Base-by-base conservation (phyloP, 1,140 invertebrate species). In the Prorops nasuta region DNA sequence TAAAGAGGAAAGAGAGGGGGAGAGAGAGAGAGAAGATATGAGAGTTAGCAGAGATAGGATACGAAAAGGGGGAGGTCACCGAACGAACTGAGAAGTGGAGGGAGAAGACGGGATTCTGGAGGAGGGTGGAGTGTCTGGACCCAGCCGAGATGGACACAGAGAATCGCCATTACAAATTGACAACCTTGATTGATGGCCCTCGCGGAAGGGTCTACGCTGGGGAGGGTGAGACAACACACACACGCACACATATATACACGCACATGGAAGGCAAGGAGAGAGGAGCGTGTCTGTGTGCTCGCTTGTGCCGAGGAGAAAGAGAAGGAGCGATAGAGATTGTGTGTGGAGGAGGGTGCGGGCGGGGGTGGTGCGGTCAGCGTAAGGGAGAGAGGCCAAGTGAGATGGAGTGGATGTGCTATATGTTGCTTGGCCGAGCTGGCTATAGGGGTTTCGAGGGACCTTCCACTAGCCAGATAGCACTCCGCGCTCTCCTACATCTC, bases 141-240 rank as follows among this genome's bases (percentile, higher is more conserved):
- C 58, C 60, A 58, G 17, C 34, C 24, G 63, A 70, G 66, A 75
- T 75, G 74, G 69, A 75, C 74, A 76, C 72, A 70, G 76, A 72
- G 72, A 77, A 72, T 77, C 74, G 76, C 77, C 77, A 78, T 79
- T 78, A 79, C 77, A 79, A 79, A 79, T 78, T 79, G 77, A 79
- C 77, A 77, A 76, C 63, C 64, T 77, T 79, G 77, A 78, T 79
- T 77, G 77, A 79, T 79, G 72, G 74, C 63, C 59, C 56, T 63
- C 63, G 66, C 64, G 66, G 63, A 67, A 69, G 64, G 68, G 65
- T 67, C 54, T 40, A 55, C 49, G 47, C 46, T 21, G 39, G 34
- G n/a, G 19, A 16, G 40, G 19, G 47, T n/a, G n/a, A n/a, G n/a
- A n/a, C n/a, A n/a, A n/a, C n/a, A n/a, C n/a, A n/a, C 31, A 17